Conservation (phyloP, 2,797 vertebrate genomes). For the Caiman crocodilus region DNA sequence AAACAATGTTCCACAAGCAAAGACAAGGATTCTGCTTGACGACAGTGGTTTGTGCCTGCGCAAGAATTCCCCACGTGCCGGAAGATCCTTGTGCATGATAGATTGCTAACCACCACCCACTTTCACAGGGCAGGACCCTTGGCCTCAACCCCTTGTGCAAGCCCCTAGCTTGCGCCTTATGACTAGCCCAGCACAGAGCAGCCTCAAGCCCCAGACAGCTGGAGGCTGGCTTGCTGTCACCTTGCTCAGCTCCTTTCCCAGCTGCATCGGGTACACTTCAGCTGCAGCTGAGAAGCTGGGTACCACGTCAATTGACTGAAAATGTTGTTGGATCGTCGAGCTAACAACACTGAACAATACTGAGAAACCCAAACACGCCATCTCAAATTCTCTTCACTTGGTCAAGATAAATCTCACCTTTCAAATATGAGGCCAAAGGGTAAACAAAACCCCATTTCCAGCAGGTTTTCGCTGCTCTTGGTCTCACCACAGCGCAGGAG, state of each 20-base stretch:
- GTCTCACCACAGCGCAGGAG: neutral
- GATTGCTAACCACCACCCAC: neutral
- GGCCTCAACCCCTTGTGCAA: neutral
- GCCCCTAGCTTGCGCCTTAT: neutral
- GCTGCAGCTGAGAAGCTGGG: neutral
- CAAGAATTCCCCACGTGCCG: neutral
- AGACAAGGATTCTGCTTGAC: conserved; percentile 31
- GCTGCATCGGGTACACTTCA: neutral
- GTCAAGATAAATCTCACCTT: neutral
- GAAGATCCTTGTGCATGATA: neutral
- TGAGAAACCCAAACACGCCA: neutral
- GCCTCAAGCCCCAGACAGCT: neutral
- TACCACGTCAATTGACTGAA: neutral
- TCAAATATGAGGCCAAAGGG: neutral
- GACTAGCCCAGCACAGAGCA: neutral
- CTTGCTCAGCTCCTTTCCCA: neutral
- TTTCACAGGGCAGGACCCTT: neutral
- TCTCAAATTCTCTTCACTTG: neutral
- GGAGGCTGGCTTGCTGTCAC: neutral
- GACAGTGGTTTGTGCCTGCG: neutral
- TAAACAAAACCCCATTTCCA: neutral
- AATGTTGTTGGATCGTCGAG: neutral
- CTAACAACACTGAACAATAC: neutral
- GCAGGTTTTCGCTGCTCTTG: neutral
- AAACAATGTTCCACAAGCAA: neutral